Conservation (phyloP, 1,140 invertebrate species). For the Wasmannia auropunctata region DNA sequence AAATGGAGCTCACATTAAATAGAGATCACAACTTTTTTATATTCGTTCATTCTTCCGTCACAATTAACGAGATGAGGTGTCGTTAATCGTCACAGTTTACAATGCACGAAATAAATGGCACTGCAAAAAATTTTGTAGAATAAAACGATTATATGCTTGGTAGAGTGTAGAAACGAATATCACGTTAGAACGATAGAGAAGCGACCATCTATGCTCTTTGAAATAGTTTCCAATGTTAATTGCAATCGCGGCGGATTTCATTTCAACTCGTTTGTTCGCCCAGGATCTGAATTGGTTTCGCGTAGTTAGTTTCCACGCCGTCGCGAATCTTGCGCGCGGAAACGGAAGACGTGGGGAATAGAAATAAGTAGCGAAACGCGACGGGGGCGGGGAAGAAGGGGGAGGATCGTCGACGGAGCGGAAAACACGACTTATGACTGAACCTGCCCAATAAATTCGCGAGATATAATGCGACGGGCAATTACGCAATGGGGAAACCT, state of each 20-base stretch:
- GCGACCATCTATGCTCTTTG: neutral
- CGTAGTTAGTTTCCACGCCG: conserved; percentile 27
- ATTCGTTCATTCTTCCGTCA: neutral
- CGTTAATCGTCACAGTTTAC: neutral
- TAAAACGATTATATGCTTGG: neutral
- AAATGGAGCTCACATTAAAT: too few species aligned
- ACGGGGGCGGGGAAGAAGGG: too few species aligned
- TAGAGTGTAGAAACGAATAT: neutral
- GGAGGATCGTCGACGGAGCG: conserved; percentile 15
- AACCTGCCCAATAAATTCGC: conserved; percentile 13
- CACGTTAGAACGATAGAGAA: neutral
- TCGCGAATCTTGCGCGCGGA: conserved; percentile 47
- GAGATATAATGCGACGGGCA: neutral
- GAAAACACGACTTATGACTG: conserved; percentile 38
- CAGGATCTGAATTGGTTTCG: conserved; percentile 10
- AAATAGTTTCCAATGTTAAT: conserved; percentile 29
- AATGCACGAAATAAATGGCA: neutral
- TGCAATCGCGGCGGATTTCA: conserved; percentile 22
- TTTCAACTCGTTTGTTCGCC: conserved; percentile 31
- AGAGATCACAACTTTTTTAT: neutral
- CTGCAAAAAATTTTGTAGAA: neutral
- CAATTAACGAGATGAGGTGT: neutral
- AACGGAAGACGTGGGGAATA: conserved; percentile 20
- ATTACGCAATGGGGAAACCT: neutral
- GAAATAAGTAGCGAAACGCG: conserved; percentile 24